Conservation (phyloP, 2,113 vertebrate genomes). For the Micronisus gabar region DNA sequence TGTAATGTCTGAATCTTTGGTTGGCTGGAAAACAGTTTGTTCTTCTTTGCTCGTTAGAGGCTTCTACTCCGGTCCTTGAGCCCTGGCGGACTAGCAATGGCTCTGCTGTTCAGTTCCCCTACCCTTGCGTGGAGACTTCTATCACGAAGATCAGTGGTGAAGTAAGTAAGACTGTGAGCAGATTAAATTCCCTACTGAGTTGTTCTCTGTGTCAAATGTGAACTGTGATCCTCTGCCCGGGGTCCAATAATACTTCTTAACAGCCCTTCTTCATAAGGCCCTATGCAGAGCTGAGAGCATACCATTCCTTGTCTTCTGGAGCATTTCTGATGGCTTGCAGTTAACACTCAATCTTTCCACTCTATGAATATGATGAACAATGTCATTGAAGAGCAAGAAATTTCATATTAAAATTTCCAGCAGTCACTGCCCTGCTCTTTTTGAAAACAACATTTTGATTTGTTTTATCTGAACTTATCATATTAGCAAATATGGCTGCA, state of each 20-base stretch:
- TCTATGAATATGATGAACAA: background rate
- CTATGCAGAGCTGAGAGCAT: background rate
- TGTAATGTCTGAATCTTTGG: background rate
- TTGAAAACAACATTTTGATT: background rate
- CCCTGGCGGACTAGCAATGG: constrained; percentile 76
- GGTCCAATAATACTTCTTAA: background rate
- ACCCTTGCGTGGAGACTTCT: constrained; percentile 79
- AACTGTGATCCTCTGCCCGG: background rate
- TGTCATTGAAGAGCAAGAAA: background rate
- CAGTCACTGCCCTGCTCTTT: background rate
- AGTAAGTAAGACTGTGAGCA: constrained; percentile 68
- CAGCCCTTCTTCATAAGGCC: background rate
- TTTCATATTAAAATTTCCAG: background rate
- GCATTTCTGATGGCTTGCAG: background rate
- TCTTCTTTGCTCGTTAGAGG: constrained; percentile 67
- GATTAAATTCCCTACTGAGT: background rate
- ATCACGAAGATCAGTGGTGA: constrained; percentile 78
- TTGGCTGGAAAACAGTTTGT: background rate
- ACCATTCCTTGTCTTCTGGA: background rate
- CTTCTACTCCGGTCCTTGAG: constrained; percentile 65
- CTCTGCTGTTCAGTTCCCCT: constrained; percentile 76
- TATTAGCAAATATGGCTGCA: background rate
- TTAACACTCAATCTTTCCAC: background rate
- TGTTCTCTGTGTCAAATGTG: background rate
- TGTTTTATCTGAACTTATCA: background rate